Conservation (phyloP, 1,140 invertebrate genomes). For the Bombus waltoni region DNA sequence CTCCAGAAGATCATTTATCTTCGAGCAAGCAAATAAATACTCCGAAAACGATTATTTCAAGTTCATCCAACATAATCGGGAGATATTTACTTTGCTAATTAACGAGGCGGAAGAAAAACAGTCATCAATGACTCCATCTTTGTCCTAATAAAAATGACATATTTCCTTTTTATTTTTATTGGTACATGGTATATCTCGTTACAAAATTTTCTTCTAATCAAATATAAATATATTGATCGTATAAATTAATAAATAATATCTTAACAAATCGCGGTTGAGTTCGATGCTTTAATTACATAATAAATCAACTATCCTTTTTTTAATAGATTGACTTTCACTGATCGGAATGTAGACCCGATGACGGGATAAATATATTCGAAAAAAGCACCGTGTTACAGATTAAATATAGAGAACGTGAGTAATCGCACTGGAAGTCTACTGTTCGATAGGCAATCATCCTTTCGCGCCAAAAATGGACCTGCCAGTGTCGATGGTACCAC, state of each 20-base stretch:
- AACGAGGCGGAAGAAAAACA: not conserved
- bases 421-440: conserved; percentile 37
- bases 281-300: not conserved
- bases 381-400: not conserved
- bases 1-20: not conserved
- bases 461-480: conserved; percentile 59
- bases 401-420: conserved; percentile 36
- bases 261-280: not conserved
- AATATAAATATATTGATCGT: conserved; percentile 24
- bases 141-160: conserved; percentile 12
- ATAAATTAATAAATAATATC: conserved; percentile 1
- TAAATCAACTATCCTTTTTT: not conserved
- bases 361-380: not conserved
- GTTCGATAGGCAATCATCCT: conserved; percentile 24
- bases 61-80: not conserved
- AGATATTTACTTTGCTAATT: not conserved
- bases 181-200: not conserved
- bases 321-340: not conserved
- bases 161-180: conserved; percentile 8
- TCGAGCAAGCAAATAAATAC: not conserved
- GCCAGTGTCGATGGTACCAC: not conserved
- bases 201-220: conserved; percentile 9
- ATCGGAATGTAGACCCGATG: not conserved
- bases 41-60: not conserved
- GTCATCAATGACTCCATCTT: not conserved